Percentiles rank a stretch among this genome's conserved stretches.
phyloP scores from a whole-genome alignment of 2,888 invertebrate species.

The Trichacis sp. region DNA sequence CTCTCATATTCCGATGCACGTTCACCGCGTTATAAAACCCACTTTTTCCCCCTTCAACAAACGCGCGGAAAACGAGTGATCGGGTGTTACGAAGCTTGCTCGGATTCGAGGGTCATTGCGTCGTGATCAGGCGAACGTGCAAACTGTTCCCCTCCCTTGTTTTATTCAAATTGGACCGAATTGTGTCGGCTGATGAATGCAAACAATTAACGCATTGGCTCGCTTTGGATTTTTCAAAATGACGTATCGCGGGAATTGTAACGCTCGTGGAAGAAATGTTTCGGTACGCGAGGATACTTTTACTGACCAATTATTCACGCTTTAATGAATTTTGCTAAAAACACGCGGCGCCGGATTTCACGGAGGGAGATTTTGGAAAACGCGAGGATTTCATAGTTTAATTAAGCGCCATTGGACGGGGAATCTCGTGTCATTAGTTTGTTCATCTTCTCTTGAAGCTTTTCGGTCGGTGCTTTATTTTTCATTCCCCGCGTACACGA shows the following conservation, averaged over 20 bases:
- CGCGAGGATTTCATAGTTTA: slow-evolving; percentile 4
- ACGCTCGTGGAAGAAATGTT: neutral
- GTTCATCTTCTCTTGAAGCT: slow-evolving; percentile 18
- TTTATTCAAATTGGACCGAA: neutral
- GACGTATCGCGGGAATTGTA: no score
- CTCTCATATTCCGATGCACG: slow-evolving; percentile 33
- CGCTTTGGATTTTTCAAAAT: neutral
- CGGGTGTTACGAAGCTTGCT: neutral
- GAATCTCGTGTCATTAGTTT: slow-evolving; percentile 18
- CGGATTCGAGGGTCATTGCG: neutral
- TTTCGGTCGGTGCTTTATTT: slow-evolving; percentile 34
- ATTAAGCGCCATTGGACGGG: slow-evolving; percentile 14
- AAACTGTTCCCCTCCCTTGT: neutral
- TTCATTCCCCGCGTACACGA: slow-evolving; percentile 28
- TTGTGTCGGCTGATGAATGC: neutral
- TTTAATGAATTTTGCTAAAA: no score
- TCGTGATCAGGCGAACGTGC: neutral
- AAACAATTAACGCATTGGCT: neutral
- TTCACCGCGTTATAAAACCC: slow-evolving; percentile 11
- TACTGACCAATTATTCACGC: neutral
- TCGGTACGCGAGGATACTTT: neutral
- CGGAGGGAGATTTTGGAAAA: neutral
- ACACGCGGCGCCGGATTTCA: no score
- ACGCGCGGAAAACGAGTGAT: neutral
- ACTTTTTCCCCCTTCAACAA: slow-evolving; percentile 9